Percentiles rank a stretch among this genome's conserved stretches.
Evolutionary conservation across 1,140 invertebrate genomes (phyloP).

Genomic region (Reticulitermes speratus): DNA sequence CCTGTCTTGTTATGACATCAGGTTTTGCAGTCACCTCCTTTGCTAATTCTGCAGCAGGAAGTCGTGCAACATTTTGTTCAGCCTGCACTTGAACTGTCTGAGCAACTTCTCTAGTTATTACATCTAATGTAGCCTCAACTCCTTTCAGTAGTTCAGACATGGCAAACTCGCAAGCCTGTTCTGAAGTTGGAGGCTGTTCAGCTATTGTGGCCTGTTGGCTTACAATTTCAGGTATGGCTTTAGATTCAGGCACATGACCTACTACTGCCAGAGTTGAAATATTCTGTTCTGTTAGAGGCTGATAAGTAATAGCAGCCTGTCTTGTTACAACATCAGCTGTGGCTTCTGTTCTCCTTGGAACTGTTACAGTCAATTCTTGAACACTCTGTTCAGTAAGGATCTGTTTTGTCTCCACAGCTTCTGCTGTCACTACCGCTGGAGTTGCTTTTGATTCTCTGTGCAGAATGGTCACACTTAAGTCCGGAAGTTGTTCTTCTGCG

Average conservation of each 20-base stretch:
- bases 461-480: background rate
- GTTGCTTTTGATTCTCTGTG: background rate
- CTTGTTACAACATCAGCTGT: background rate
- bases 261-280: background rate
- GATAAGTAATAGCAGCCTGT: slow-evolving; percentile 13
- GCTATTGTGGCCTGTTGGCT: background rate
- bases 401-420: background rate
- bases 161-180: background rate
- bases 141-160: background rate
- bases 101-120: slow-evolving; percentile 24
- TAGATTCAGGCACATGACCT: background rate
- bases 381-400: slow-evolving; percentile 21
- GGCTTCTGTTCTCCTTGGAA: background rate
- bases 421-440: background rate
- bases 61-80: slow-evolving; percentile 17
- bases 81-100: background rate
- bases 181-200: background rate
- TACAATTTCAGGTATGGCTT: background rate
- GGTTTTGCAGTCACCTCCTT: slow-evolving; percentile 11
- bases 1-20: slow-evolving; percentile 8
- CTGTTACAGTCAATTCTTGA: background rate
- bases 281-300: slow-evolving; percentile 20
- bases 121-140: background rate
- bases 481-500: slow-evolving; percentile 17
- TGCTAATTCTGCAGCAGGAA: background rate